phyloP scores from a whole-genome alignment of 2,797 vertebrate genomes.

The Sebastes taczanowskii region DNA sequence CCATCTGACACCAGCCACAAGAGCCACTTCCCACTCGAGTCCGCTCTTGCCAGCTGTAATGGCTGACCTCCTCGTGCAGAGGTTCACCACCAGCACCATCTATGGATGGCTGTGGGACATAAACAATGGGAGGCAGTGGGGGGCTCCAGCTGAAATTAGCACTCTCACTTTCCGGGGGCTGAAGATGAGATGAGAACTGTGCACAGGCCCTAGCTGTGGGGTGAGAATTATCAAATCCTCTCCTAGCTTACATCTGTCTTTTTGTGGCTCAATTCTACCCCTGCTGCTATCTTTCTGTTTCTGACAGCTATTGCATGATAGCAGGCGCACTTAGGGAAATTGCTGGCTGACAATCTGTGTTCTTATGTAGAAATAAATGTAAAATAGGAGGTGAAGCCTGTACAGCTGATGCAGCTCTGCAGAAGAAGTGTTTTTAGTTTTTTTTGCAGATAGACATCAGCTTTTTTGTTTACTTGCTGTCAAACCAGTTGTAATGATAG shows the following conservation, averaged over 20 bases:
- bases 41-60: slow-evolving; percentile 71
- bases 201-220: slow-evolving; percentile 23
- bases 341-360: slow-evolving; percentile 16
- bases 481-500: slow-evolving; percentile 18
- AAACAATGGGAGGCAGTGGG: slow-evolving; percentile 42
- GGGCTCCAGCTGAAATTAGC: slow-evolving; percentile 59
- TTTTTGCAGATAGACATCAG: slow-evolving; percentile 2
- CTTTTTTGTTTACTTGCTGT: slow-evolving; percentile 30
- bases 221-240: slow-evolving; percentile 40
- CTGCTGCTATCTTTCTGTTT: slow-evolving; percentile 20
- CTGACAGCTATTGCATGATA: slow-evolving; percentile 33
- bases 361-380: slow-evolving; percentile 12
- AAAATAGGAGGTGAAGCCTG: background rate
- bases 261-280: slow-evolving; percentile 41
- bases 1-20: slow-evolving; percentile 67
- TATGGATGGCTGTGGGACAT: slow-evolving; percentile 47
- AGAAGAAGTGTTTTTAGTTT: background rate
- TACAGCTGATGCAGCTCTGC: background rate
- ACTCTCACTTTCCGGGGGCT: slow-evolving; percentile 48
- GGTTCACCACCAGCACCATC: slow-evolving; percentile 36
- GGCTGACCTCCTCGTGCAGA: slow-evolving; percentile 60
- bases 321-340: slow-evolving; percentile 1
- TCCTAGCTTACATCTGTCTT: slow-evolving; percentile 22
- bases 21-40: slow-evolving; percentile 68
- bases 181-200: slow-evolving; percentile 48